Evolutionary conservation across 1,140 invertebrate genomes (phyloP), one percentile per base, ranked within the genome.

Genomic region (Pollicipes pollicipes): DNA sequence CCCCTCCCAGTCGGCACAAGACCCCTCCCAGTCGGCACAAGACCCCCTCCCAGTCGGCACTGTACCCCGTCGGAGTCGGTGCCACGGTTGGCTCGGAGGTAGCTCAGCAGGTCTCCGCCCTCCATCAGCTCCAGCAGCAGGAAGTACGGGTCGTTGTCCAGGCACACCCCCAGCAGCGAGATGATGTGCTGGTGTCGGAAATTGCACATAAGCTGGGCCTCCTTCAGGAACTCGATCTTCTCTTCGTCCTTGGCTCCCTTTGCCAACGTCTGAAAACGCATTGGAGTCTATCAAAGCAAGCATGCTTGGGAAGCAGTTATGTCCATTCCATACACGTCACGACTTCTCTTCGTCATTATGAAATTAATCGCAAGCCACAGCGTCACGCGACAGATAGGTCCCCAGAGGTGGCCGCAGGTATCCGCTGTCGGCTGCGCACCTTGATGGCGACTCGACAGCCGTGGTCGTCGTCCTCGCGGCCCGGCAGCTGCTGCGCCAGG

Each of bases 81-180:
- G 80, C 82, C 82, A 71, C 93, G 81, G 73, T 88, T 90, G 0
- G 85, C 84, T 37, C 93, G 81, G 21, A 98, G 82, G 80, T 95
- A 98, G 66, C 89, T 92, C 0, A 97, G 82, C 31, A 98, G 81
- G 81, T 98, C 95, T 0, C 96, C 95, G 0, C 89, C 93, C 80
- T 96, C 90, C 97, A 99, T 98, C 16, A 98, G 83, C 80, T 99
- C 96, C 82, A 98, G 87, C 27, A 99, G 88, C 66, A 98, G 87
- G 74, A 93, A 92, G 74, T 93, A 90, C 21, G 92, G 88, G 77
- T 97, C 93, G 69, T 90, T 90, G 78, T 98, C 93, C 3, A 96
- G 83, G 78, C 95, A 97, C 2, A 98, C 91, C 0, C 95, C 96
- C 3, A 98, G 82, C 10, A 98, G 82, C 75, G 90, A 85, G 10